phyloP scores from a whole-genome alignment of 1,140 invertebrate species.

The Argopecten irradians region DNA sequence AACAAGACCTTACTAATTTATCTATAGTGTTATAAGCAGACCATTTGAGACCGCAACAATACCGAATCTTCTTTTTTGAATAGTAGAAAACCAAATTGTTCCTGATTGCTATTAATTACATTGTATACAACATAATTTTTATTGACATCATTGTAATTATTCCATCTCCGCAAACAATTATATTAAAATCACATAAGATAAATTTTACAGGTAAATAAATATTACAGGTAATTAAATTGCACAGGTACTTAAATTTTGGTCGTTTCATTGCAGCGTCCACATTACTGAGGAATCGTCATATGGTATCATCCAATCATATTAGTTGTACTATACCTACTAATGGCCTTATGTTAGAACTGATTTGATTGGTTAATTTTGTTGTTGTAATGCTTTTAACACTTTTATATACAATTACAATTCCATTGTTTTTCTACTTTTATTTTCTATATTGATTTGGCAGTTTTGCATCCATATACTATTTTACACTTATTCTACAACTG shows the following conservation, averaged over 20 bases:
- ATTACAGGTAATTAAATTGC: too few species aligned
- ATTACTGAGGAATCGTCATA: neutral
- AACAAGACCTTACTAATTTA: too few species aligned
- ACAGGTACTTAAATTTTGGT: neutral
- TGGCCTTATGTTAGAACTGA: neutral
- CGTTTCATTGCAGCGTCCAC: slow-evolving; percentile 23
- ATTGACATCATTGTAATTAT: too few species aligned
- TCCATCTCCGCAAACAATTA: too few species aligned
- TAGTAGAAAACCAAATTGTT: too few species aligned
- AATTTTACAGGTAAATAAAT: too few species aligned
- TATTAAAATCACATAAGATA: too few species aligned
- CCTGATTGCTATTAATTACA: too few species aligned
- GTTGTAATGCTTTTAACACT: slow-evolving; percentile 17
- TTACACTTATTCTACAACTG: neutral
- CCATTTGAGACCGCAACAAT: too few species aligned
- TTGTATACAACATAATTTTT: too few species aligned
- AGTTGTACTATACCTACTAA: neutral
- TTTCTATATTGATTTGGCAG: neutral
- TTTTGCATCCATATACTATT: neutral
- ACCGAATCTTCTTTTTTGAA: too few species aligned
- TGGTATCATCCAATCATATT: neutral
- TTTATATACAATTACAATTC: neutral
- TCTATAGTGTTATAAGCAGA: too few species aligned
- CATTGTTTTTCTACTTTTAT: neutral
- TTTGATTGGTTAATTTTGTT: neutral